Conservation (phyloP, 2,113 vertebrate genomes). For the Ivindomyrus marchei region DNA sequence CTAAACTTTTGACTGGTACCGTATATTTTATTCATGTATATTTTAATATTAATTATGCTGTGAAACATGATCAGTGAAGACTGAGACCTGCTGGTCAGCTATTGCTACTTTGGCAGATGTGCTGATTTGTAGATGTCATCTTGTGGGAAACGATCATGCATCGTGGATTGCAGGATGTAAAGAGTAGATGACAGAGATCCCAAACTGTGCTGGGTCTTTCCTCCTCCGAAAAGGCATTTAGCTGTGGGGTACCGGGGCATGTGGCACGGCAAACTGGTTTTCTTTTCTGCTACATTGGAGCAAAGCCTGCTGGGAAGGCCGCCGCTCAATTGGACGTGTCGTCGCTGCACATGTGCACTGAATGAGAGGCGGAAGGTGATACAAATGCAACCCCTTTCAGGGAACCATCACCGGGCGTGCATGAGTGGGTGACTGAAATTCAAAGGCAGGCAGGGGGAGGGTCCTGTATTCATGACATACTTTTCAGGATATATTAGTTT, state of each 20-base stretch:
- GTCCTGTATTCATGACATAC: not conserved
- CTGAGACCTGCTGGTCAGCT: not conserved
- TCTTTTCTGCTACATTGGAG: not conserved
- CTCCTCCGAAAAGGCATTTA: not conserved
- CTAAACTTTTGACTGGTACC: not conserved
- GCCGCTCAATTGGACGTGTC: not conserved
- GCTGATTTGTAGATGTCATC: not conserved
- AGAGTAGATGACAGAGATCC: not conserved
- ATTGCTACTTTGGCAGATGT: not conserved
- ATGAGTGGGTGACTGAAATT: not conserved
- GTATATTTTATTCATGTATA: not conserved
- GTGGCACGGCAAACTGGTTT: not conserved
- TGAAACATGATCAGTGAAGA: not conserved
- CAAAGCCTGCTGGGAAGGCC: not conserved
- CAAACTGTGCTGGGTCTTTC: not conserved
- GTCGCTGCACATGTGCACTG: not conserved
- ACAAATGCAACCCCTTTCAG: not conserved
- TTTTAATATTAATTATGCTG: not conserved
- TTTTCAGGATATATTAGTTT: not conserved
- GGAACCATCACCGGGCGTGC: not conserved
- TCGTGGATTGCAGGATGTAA: not conserved
- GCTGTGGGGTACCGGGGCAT: not conserved
- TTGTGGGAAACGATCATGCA: not conserved
- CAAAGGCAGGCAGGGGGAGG: not conserved
- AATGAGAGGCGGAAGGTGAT: not conserved